A percentile compares a stretch with the other conserved stretches of the same genome.
phyloP scores from a whole-genome alignment of 2,113 vertebrate genomes.

The Sorex araneus region DNA sequence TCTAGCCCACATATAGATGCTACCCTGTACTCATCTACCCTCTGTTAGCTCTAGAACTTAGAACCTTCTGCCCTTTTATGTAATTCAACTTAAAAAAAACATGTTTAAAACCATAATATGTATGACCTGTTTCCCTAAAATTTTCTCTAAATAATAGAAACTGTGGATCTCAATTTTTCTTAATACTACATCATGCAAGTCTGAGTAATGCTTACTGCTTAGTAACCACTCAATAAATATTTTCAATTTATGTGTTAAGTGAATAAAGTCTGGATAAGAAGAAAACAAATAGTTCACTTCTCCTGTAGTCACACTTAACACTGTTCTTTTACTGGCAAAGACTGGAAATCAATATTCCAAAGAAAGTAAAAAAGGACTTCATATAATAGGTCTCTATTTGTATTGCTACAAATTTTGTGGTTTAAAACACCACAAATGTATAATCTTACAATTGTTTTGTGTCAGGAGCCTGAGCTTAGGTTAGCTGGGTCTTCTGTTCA shows the following conservation, averaged over 20 bases:
- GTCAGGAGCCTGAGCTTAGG: background rate
- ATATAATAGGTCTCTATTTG: rapidly evolving
- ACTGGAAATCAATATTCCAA: too few species aligned
- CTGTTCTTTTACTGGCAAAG: background rate
- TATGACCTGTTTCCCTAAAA: background rate
- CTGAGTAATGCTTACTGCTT: background rate
- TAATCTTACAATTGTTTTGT: rapidly evolving
- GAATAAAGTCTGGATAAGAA: background rate
- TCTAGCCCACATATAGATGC: background rate
- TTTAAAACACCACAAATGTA: too few species aligned
- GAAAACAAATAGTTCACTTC: too few species aligned
- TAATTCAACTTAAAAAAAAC: background rate
- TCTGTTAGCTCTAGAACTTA: background rate
- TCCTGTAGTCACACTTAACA: background rate
- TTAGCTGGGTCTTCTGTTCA: background rate
- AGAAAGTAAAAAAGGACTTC: background rate
- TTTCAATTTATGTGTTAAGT: background rate
- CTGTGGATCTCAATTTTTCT: background rate
- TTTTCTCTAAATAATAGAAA: too few species aligned
- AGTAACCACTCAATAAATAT: rapidly evolving
- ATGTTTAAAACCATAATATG: too few species aligned
- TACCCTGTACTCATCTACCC: background rate
- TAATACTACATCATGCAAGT: background rate
- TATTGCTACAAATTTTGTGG: background rate
- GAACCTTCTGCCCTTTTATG: background rate